A percentile compares a stretch with the other conserved stretches of the same genome.
These are phyloP conservation scores for Sphaeridia pumilis DNA, from an alignment of 2,888 invertebrate genomes.

Conservation along the genomic window DNA sequence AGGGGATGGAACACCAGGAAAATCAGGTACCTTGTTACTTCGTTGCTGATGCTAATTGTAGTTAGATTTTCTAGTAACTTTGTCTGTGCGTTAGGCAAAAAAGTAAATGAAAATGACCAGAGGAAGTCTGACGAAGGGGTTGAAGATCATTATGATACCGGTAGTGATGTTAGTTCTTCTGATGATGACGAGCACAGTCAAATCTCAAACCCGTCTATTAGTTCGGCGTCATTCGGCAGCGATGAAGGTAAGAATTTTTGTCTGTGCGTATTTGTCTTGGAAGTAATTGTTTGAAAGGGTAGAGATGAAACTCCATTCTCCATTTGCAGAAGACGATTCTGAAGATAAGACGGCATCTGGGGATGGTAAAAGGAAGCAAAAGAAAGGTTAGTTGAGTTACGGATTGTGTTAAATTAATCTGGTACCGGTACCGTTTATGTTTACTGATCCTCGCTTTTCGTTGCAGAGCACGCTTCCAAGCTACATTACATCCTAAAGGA, in stretches of 20 bases:
- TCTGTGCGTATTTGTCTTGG: neutral
- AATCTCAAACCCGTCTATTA: conserved; percentile 31
- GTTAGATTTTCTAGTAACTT: no score
- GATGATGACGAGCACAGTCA: conserved; percentile 50
- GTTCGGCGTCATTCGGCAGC: conserved; percentile 32
- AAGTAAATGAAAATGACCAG: conserved; percentile 15
- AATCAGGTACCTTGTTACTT: no score
- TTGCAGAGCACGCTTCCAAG: conserved; percentile 43
- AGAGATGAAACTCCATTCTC: no score
- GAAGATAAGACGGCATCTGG: no score
- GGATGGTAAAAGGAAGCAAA: conserved; percentile 13
- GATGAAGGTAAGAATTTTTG: conserved; percentile 32
- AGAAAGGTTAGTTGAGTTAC: neutral
- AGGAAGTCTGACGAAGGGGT: conserved; percentile 5
- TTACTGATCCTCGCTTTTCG: neutral
- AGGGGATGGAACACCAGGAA: no score
- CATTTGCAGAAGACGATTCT: no score
- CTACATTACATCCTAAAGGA: conserved; percentile 89
- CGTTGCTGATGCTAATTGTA: no score
- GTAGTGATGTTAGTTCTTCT: conserved; percentile 78
- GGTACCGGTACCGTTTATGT: neutral
- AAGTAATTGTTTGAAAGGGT: neutral
- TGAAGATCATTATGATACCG: conserved; percentile 54
- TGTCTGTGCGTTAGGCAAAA: no score
- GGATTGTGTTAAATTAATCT: neutral